Evolutionary conservation across 2,113 vertebrate genomes (phyloP), one percentile per base, ranked within the genome.

Genomic region (Rhabdornis inornatus): DNA sequence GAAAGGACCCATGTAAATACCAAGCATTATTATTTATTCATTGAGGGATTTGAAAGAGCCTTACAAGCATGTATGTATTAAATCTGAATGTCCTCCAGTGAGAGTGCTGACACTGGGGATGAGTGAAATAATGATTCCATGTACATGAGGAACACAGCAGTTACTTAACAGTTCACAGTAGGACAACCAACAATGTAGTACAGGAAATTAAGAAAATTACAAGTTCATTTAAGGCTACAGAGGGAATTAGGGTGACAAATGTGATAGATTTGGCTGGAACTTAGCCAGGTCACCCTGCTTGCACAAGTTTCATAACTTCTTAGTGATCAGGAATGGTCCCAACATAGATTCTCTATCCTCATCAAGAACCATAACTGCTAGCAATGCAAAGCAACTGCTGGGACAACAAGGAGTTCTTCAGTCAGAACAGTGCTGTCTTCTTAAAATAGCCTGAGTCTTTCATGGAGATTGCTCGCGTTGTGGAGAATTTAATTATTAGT

Each of bases 21-120:
- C 84, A 52, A 77, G 79, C 28, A 53, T 93, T 94, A 89, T 87
- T 96, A 69, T 94, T 90, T 92, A 76, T 90, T 92, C 61, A 81
- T n/a, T 88, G 56, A 64, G 50, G 63, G 74, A 87, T 90, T 93
- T 92, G 72, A 89, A 92, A 72, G 52, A 89, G 60, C 45, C 56
- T 75, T 90, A 69, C n/a, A 75, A 53, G 53, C 44, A 65, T 45
- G 68, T 40, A 23, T 66, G 14, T 90, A 84, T 82, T 71, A 78
- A 71, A 88, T 83, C 39, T 60, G 60, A 95, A 64, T 56, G 31
- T 2, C 0, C 14, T 76, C 7, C 33, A 77, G 40, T 64, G 55
- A 83, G 74, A 68, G 23, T 60, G 45, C 33, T 87, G 74, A 79
- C 59, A 74, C 35, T 20, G 20, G 35, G 35, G 45, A 87, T 89